Evolutionary conservation across 2,797 vertebrate species (phyloP).

Genomic region (Vultur gryphus): DNA sequence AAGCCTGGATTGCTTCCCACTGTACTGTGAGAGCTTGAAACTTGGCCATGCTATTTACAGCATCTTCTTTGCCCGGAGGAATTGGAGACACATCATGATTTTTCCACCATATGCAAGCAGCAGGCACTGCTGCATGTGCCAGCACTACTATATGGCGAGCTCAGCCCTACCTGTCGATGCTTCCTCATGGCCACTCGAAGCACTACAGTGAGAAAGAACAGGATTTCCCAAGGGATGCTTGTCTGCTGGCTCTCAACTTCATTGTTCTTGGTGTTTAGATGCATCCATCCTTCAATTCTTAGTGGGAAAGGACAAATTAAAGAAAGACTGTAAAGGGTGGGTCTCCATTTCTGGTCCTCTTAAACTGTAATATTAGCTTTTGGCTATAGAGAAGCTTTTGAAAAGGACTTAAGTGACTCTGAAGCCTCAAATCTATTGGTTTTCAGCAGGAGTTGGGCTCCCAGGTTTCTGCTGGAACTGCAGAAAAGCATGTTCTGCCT

Average conservation of each 20-base stretch:
- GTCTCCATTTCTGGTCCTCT: background rate
- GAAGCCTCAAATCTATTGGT: background rate
- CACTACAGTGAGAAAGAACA: background rate
- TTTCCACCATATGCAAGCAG: background rate
- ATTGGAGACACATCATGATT: background rate
- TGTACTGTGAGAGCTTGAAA: constrained; percentile 37
- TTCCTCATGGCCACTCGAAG: background rate
- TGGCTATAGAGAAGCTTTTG: background rate
- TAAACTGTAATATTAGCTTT: background rate
- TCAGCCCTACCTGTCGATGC: background rate
- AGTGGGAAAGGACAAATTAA: constrained; percentile 1
- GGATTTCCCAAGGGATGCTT: background rate
- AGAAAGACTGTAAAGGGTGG: background rate
- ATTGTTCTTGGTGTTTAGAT: background rate
- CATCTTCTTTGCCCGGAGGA: constrained; percentile 1
- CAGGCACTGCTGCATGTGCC: background rate
- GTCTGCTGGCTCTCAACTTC: background rate
- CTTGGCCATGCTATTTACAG: constrained; percentile 41
- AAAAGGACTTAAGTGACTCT: background rate
- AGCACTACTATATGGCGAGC: background rate
- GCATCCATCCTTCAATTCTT: background rate
- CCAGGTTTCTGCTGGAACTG: background rate
- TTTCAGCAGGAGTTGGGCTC: background rate
- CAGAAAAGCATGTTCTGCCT: background rate
- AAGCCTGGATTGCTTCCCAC: constrained; percentile 24